Evolutionary conservation across 1,140 invertebrate genomes (phyloP).

Genomic region (Ostrea edulis): DNA sequence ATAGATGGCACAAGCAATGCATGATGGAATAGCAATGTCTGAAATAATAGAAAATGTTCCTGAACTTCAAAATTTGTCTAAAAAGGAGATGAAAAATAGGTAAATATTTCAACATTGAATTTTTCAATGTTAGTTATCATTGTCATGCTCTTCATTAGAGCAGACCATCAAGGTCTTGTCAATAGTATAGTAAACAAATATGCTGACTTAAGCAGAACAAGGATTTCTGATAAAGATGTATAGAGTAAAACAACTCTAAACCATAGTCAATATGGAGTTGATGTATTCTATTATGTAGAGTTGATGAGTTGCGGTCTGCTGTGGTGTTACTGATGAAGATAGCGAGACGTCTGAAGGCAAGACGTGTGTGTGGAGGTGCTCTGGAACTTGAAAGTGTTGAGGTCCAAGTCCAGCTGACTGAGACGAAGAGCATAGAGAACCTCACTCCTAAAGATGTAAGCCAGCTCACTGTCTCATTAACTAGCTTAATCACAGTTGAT

Average conservation of each 20-base stretch:
- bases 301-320: slow-evolving; percentile 68
- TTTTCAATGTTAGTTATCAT: background rate
- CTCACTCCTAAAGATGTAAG: slow-evolving; percentile 71
- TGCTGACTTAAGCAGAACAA: too few relatives aligned
- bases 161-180: background rate
- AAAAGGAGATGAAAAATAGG: slow-evolving; percentile 57
- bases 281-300: slow-evolving; percentile 53
- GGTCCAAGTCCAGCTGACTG: slow-evolving; percentile 77
- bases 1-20: slow-evolving; percentile 76
- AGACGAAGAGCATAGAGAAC: slow-evolving; percentile 71
- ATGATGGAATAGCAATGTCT: slow-evolving; percentile 66
- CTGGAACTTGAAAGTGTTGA: slow-evolving; percentile 78
- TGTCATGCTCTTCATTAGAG: background rate
- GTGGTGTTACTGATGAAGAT: slow-evolving; percentile 71
- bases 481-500: too few relatives aligned
- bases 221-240: too few relatives aligned
- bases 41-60: slow-evolving; percentile 73
- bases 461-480: slow-evolving; percentile 1
- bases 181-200: background rate
- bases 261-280: too few relatives aligned
- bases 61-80: slow-evolving; percentile 68
- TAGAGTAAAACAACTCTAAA: too few relatives aligned
- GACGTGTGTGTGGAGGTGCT: slow-evolving; percentile 72
- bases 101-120: slow-evolving; percentile 37
- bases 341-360: slow-evolving; percentile 68